Percentiles rank a stretch among this genome's conserved stretches.
These are phyloP conservation scores for Dorcus parallelipipedus DNA, from an alignment of 2,888 invertebrate species.

Conservation along the genomic window DNA sequence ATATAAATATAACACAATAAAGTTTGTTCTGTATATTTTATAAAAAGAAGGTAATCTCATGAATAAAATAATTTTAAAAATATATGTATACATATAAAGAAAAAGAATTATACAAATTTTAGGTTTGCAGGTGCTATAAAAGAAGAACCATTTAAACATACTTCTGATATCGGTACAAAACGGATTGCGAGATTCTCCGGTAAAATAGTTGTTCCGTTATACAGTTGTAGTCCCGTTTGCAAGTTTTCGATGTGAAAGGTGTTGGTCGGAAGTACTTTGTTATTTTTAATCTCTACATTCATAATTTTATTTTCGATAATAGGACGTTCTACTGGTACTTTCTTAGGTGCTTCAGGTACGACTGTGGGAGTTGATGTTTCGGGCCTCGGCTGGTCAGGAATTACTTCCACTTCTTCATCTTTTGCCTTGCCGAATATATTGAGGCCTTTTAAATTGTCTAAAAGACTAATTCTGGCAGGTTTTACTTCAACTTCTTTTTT, in stretches of 20 bases:
- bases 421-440: slow-evolving; percentile 14
- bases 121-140: slow-evolving; percentile 3
- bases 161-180: slow-evolving; percentile 9
- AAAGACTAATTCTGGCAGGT: slow-evolving; percentile 6
- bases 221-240: background rate
- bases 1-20: too few species aligned
- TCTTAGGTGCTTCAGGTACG: background rate
- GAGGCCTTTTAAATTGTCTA: slow-evolving; percentile 12
- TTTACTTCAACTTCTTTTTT: slow-evolving; percentile 10
- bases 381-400: background rate
- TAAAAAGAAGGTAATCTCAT: too few species aligned
- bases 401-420: slow-evolving; percentile 5
- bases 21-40: too few species aligned
- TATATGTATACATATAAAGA: background rate
- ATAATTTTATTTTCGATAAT: background rate
- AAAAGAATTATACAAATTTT: slow-evolving; percentile 4
- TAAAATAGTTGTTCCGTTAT: background rate
- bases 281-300: slow-evolving; percentile 1
- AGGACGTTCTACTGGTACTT: background rate
- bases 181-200: slow-evolving; percentile 6
- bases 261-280: background rate
- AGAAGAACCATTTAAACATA: slow-evolving; percentile 1
- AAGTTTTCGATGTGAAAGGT: slow-evolving; percentile 4
- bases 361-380: background rate
- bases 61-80: too few species aligned